phyloP scores from a whole-genome alignment of 2,113 vertebrate genomes.

The Cyprinodon brontotheroides region DNA sequence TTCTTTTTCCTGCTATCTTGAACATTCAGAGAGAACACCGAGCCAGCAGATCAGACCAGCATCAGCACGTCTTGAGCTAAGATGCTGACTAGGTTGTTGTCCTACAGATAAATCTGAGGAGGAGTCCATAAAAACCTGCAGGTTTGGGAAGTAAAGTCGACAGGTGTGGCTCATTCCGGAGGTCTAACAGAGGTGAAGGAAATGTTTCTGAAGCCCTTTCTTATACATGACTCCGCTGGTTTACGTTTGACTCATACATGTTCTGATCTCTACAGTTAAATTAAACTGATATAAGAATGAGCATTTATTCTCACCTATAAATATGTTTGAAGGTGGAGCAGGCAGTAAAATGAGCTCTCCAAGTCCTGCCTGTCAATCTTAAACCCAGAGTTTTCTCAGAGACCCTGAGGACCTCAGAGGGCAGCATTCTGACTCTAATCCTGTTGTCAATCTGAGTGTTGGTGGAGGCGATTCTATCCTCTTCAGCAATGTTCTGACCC shows the following conservation, averaged over 20 bases:
- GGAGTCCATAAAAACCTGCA: too few species aligned
- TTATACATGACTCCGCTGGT: too few species aligned
- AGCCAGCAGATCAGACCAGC: too few species aligned
- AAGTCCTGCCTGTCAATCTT: conserved; percentile 46
- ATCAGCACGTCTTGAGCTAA: too few species aligned
- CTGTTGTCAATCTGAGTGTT: conserved; percentile 61
- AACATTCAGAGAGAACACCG: too few species aligned
- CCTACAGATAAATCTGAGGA: too few species aligned
- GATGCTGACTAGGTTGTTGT: too few species aligned
- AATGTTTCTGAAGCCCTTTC: too few species aligned
- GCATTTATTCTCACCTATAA: neutral
- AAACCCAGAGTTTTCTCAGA: conserved; percentile 26
- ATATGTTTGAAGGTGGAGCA: neutral
- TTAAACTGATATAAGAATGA: neutral
- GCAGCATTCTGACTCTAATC: conserved; percentile 56
- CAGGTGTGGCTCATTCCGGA: too few species aligned
- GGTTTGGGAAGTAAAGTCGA: too few species aligned
- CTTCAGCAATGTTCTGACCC: conserved; percentile 25
- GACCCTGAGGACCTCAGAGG: conserved; percentile 27
- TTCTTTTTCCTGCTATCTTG: too few species aligned
- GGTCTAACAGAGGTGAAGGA: too few species aligned
- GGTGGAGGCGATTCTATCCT: neutral
- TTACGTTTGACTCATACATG: neutral
- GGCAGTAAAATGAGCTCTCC: conserved; percentile 6
- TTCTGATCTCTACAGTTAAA: neutral